Evolutionary conservation across 2,888 invertebrate genomes (phyloP).

Genomic region (Pterostichus madidus): DNA sequence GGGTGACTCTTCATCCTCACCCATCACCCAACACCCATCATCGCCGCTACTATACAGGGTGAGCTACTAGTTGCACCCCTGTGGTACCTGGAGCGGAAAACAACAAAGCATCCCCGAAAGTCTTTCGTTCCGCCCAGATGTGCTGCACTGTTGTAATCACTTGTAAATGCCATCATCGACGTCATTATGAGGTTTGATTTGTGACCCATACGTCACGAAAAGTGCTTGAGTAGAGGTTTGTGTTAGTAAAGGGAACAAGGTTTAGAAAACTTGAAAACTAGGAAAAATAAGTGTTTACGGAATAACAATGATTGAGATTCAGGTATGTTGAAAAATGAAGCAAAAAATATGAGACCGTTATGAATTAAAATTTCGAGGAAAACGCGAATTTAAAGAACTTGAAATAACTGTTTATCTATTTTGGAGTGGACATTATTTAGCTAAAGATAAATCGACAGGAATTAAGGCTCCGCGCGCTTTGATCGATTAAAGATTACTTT

Average conservation of each 20-base stretch:
- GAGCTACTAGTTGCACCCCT: slow-evolving; percentile 51
- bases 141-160: slow-evolving; percentile 64
- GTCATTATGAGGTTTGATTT: slow-evolving; percentile 61
- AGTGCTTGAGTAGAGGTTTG: background rate
- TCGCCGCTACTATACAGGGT: too few species aligned
- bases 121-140: slow-evolving; percentile 66
- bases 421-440: too few species aligned
- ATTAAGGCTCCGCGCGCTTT: too few species aligned
- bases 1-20: too few species aligned
- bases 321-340: slow-evolving; percentile 1
- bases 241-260: background rate
- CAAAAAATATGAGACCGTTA: background rate
- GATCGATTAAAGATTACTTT: too few species aligned
- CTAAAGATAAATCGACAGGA: too few species aligned
- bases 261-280: background rate
- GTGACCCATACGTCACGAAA: slow-evolving; percentile 44
- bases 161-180: slow-evolving; percentile 66
- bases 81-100: slow-evolving; percentile 63
- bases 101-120: slow-evolving; percentile 32
- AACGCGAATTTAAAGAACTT: background rate
- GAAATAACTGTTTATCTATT: too few species aligned
- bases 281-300: background rate
- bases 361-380: background rate
- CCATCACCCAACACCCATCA: too few species aligned
- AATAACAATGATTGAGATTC: slow-evolving; percentile 10